Base-by-base conservation (phyloP, 2,797 vertebrate genomes). In the Argyrosomus regius region DNA sequence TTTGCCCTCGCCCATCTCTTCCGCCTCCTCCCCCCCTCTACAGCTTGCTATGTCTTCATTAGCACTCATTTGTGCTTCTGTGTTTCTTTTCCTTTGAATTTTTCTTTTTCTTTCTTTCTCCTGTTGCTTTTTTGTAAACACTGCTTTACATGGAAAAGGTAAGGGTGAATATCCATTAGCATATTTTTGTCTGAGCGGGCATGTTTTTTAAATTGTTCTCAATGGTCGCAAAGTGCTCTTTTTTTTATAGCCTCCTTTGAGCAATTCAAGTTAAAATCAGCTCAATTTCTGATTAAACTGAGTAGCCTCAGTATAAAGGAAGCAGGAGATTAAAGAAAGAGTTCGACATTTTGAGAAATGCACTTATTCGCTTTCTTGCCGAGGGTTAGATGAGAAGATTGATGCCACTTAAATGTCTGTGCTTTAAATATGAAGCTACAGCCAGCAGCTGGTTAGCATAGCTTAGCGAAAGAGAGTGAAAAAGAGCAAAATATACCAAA, bases 21-120 rank as follows among this genome's bases (percentile, higher is more conserved):
- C 75, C 67, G 2, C 66, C 67, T 1, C 35, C 64, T 59, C 16
- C 59, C 57, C 24, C 61, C 31, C 46, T 9, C 18, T 20, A 35
- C 78, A 81, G 75, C 73, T 88, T 81, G 74, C 87, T 79, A 85
- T 86, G 84, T 87, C 92, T 91, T 93, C 91, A 94, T 93, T 91
- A 91, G 83, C 54, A 76, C 84, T 85, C 78, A 78, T 91, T 93
- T 90, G 57, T 85, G 78, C 72, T 53, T 72, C 56, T 67, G 43
- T 84, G 64, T 87, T 72, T 59, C 68, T 49, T 69, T 83, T 70
- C 50, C 50, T 63, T 75, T 64, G 9, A 53, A 28, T 67, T 45
- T 70, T 13, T 59, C 50, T 71, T n/a, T 18, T 58, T n/a, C 59
- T 71, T 61, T 69, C 35, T 58, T 56, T 60, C 11, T 50, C 62